Conservation (phyloP, 2,797 vertebrate species). For the Octomys mimax region DNA sequence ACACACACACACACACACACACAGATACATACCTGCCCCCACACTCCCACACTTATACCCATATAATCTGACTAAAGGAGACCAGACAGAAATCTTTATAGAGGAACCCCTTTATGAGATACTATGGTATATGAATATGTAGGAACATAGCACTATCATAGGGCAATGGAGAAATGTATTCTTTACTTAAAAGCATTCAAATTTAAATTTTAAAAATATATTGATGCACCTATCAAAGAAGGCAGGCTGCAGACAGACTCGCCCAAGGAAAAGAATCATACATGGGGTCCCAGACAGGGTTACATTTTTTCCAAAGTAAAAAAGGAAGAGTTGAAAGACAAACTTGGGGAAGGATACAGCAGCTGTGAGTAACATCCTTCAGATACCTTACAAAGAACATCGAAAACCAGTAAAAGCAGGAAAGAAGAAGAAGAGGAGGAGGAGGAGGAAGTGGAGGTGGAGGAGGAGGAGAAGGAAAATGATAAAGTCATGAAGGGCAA, state of each 20-base stretch:
- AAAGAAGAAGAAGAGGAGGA: neutral
- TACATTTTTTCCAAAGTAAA: neutral
- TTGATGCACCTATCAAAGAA: constrained; percentile 9
- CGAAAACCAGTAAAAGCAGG: neutral
- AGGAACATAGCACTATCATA: neutral
- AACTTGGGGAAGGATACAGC: neutral
- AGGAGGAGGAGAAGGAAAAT: too few relatives aligned
- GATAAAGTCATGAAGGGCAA: neutral
- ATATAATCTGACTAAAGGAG: neutral
- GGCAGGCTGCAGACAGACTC: neutral
- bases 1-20: neutral
- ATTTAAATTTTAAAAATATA: neutral
- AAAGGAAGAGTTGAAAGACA: constrained; percentile 1
- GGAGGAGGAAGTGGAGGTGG: too few relatives aligned
- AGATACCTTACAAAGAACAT: neutral
- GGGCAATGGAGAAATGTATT: neutral
- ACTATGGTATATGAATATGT: too few relatives aligned
- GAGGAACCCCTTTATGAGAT: neutral
- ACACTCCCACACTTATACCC: neutral
- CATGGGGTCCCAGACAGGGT: neutral
- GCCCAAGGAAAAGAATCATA: neutral
- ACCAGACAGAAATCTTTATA: neutral
- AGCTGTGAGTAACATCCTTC: neutral
- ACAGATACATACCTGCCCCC: neutral
- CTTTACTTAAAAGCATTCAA: neutral